Base-by-base conservation (phyloP, 2,113 vertebrate genomes). In the Fregetta grallaria region DNA sequence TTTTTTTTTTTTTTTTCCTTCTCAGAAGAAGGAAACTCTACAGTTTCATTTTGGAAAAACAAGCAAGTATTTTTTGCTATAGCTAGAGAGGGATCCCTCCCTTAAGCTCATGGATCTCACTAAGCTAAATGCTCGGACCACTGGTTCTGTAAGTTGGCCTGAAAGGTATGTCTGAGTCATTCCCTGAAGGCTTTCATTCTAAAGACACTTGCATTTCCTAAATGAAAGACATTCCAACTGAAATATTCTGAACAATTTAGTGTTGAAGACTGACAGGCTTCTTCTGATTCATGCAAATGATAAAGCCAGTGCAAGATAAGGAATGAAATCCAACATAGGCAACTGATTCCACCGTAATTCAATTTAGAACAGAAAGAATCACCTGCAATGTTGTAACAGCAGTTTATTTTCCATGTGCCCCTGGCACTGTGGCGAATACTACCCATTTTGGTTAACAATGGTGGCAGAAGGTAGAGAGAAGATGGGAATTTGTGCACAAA, bases 41-140 rank as follows among this genome's bases (percentile, higher is more conserved):
- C 1, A 55, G 17, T n/a, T 88, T 61, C 3, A 38, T 55, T 93
- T 65, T 45, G 5, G 26, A 70, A 78, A 75, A 89, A 32, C 3
- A 75, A 78, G 7, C 3, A 2, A 52, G 3, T 0, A 7, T 50
- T 34, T 44, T 67, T 73, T 58, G 3, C 2, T 42, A 13, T 9
- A n/a, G 3, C 5, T 59, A 30, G 56, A 62, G 34, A 62, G 30
- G 4, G 70, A 81, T 71, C 7, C 11, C 8, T 70, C 10, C 7
- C 1, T 65, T 59, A 45, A 61, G 5, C 12, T 77, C 11, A 47
- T 11, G 10, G 12, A 26, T 78, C 12, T 55, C 11, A 20, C 15
- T 53, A 23, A 44, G 6, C 8, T 44, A 34, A 29, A 30, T 65
- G 9, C 9, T 59, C 29, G 6, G 19, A 74, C 25, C 30, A 42